A percentile compares a stretch with the other conserved stretches of the same genome.
These are phyloP conservation scores for Ateles fusciceps DNA, from an alignment of 2,797 vertebrate species.

Conservation along the genomic window DNA sequence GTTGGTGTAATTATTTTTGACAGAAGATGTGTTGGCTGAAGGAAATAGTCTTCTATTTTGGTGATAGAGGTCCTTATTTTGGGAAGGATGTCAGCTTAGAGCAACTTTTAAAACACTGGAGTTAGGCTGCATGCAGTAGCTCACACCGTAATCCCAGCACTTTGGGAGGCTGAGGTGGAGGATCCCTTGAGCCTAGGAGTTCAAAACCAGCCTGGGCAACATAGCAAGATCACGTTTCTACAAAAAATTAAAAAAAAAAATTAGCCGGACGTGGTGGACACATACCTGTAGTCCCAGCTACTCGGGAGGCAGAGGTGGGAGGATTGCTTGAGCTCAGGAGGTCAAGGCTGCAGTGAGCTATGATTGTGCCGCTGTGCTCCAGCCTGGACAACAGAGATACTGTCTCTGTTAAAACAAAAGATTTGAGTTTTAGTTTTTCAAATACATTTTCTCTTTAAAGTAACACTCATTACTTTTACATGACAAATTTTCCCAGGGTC, in stretches of 20 bases:
- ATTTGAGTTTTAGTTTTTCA: not conserved
- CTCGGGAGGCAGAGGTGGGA: not conserved
- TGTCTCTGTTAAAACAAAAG: too few relatives aligned
- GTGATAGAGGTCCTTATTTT: not conserved
- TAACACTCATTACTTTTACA: not conserved
- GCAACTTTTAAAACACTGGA: not conserved
- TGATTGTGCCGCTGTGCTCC: too few relatives aligned
- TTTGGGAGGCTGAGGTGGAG: not conserved
- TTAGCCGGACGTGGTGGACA: not conserved
- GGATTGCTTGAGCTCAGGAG: too few relatives aligned
- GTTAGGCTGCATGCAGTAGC: too few relatives aligned
- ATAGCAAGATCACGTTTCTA: not conserved
- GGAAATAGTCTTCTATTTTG: conserved; percentile 27
- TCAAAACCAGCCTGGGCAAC: not conserved
- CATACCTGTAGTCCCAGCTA: not conserved
- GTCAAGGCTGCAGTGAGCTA: too few relatives aligned
- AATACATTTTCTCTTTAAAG: not conserved
- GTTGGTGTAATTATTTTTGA: conserved; percentile 26
- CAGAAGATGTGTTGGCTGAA: not conserved
- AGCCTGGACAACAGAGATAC: too few relatives aligned
- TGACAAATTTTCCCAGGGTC: not conserved
- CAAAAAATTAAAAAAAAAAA: not conserved
- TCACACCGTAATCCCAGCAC: too few relatives aligned
- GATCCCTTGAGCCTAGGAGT: not conserved
- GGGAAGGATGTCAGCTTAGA: not conserved